phyloP scores from a whole-genome alignment of 2,113 vertebrate species.

The Ctenodactylus gundi region DNA sequence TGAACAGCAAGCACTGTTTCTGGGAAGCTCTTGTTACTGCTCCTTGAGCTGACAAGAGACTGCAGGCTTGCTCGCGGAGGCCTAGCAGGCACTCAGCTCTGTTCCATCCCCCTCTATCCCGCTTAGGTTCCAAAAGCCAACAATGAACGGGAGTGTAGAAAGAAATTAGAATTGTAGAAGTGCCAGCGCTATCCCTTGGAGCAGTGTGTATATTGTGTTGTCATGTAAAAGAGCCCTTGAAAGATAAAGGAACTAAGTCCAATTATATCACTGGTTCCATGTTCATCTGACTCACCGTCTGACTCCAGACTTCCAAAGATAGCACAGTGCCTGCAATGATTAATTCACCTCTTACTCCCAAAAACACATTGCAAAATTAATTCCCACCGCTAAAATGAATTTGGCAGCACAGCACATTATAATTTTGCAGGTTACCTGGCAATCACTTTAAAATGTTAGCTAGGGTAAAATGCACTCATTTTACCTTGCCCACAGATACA shows the following conservation, averaged over 20 bases:
- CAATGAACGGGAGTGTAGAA: constrained; percentile 78
- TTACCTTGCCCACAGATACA: background rate
- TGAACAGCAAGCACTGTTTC: constrained; percentile 73
- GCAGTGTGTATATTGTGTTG: constrained; percentile 79
- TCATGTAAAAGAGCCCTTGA: constrained; percentile 84
- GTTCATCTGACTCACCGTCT: constrained; percentile 79
- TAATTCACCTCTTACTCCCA: constrained; percentile 85
- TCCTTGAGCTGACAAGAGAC: constrained; percentile 71
- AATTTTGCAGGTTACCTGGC: constrained; percentile 77
- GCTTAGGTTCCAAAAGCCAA: constrained; percentile 79
- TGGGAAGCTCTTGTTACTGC: constrained; percentile 76
- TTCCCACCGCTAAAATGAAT: constrained; percentile 80
- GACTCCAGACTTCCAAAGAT: constrained; percentile 71
- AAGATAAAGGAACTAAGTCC: constrained; percentile 80
- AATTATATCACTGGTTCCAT: constrained; percentile 76
- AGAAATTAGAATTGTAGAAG: constrained; percentile 81
- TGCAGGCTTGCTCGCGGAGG: constrained; percentile 75
- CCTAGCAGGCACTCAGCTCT: constrained; percentile 48
- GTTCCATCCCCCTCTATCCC: constrained; percentile 28
- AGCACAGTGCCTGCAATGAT: constrained; percentile 72
- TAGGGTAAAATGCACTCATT: constrained; percentile 1
- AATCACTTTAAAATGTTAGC: constrained; percentile 68
- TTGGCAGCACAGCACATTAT: constrained; percentile 75
- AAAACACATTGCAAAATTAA: constrained; percentile 79
- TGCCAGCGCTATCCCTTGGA: constrained; percentile 86